Base-by-base conservation (phyloP, 2,797 vertebrate species). In the Columba guinea region DNA sequence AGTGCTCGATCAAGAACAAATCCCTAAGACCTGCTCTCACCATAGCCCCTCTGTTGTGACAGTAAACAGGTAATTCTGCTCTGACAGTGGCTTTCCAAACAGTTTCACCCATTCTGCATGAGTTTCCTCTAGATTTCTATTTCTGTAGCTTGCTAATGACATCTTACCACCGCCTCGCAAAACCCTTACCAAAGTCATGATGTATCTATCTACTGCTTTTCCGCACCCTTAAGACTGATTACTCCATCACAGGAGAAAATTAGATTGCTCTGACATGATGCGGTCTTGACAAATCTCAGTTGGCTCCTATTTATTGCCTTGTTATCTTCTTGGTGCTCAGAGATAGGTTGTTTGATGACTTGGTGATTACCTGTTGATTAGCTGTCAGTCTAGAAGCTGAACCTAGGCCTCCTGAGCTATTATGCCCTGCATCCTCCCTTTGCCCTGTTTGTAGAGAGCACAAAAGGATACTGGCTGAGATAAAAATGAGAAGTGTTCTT, bases 241-340 rank as follows among this genome's bases (percentile, higher is more conserved):
- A 39, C 48, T 75, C 37, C 20, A 58, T 78, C 52, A 53, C 34
- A 62, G 73, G 44, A 86, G 73, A 62, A 81, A 88, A 93, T 94
- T 51, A 68, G 46, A 9, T 68, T 90, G 46, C 21, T 77, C 60
- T 92, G 87, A 83, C 26, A 8, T 64, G 53, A 77, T 55, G 37
- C 0, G 0, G 11, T 84, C 76, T 92, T 93, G 53, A 68, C 53
- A 78, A 81, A 88, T 88, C 58, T 90, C 73, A 68, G 16, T 24
- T 74, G 71, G 51, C 30, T 86, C 37, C 73, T 86, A 9, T 78
- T 95, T 96, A 88, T 91, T 88, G 59, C 34, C 58, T 64, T 75
- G 37, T 88, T 93, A 83, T 44, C 69, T 56, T 83, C 68, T 60
- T 41, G 46, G 51, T 68, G 53, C 58, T 71, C 41, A n/a, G 5